Evolutionary conservation across 2,797 vertebrate genomes (phyloP), one percentile per base, ranked within the genome.

Genomic region (Pangasius sanitwongsei): DNA sequence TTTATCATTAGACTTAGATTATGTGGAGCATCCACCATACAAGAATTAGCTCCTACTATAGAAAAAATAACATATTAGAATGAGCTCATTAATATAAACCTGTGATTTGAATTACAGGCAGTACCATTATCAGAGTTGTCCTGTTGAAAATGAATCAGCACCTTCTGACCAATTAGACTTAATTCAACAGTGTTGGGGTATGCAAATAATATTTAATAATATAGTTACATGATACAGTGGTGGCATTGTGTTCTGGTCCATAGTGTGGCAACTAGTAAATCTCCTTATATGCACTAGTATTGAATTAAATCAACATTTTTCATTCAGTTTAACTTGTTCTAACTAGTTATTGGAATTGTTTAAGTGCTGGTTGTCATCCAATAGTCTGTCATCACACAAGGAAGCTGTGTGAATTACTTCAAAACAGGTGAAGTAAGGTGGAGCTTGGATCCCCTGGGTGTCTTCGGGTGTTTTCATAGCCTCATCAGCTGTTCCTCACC

Each of bases 401-500:
- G 61, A 89, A 87, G 41, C 63, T 13, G 50, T 1, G 7, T 53
- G 77, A 85, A 90, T 90, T 81, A 87, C 89, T 85, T 86, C 16
- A 81, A 72, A 69, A 86, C 86, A 92, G 88, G 81, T 92, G 91
- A 90, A 65, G 41, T 75, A 70, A 69, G 78, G 81, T 57, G 23
- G 28, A 15, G 48, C 77, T 89, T 57, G 74, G 34, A 87, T 44
- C 77, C 57, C 86, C 57, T 44, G 74, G 74, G 65, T 57, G 48
- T 82, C 50, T 28, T 87, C 87, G 20, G 61, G 50, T 88, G 88
- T 91, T 91, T 89, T 88, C 63, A 61, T 83, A 88, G 55, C 18
- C 87, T 48, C 59, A 88, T 90, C 90, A 92, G 91, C 91, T 92
- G 90, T 87, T 87, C 23, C 72, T 89, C 83, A 87, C 44, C 55